These are phyloP conservation scores for Falco biarmicus DNA, from an alignment of 2,797 vertebrate genomes.

Conservation along the genomic window DNA sequence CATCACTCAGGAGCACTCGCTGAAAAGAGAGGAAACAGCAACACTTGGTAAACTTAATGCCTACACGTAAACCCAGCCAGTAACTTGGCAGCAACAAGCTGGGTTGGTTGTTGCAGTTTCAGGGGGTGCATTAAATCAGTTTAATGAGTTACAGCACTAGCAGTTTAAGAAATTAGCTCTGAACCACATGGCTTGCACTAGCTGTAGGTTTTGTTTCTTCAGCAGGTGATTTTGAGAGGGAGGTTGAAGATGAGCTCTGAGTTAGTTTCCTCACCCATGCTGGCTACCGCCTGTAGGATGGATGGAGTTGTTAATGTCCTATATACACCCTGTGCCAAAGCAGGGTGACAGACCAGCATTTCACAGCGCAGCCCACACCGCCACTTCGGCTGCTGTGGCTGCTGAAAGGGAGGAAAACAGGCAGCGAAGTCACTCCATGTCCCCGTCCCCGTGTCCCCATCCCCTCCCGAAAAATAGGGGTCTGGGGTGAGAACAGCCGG, in stretches of 20 bases:
- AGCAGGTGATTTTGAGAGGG: neutral
- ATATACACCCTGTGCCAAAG: accelerated
- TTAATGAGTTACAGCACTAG: neutral
- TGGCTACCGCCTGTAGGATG: neutral
- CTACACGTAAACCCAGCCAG: neutral
- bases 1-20: accelerated
- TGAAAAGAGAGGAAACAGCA: neutral
- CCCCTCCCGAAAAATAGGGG: accelerated
- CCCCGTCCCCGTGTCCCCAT: too few species aligned
- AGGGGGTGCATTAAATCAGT: neutral
- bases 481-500: neutral
- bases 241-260: neutral
- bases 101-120: neutral
- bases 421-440: accelerated
- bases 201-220: neutral
- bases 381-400: neutral
- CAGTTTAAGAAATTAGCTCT: neutral
- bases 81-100: neutral
- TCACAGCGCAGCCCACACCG: neutral
- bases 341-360: neutral
- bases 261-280: neutral
- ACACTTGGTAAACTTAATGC: neutral
- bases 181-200: accelerated
- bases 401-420: neutral
- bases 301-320: neutral